Evolutionary conservation across 2,113 vertebrate species (phyloP), one percentile per base, ranked within the genome.

Genomic region (Nyctibius bracteatus): DNA sequence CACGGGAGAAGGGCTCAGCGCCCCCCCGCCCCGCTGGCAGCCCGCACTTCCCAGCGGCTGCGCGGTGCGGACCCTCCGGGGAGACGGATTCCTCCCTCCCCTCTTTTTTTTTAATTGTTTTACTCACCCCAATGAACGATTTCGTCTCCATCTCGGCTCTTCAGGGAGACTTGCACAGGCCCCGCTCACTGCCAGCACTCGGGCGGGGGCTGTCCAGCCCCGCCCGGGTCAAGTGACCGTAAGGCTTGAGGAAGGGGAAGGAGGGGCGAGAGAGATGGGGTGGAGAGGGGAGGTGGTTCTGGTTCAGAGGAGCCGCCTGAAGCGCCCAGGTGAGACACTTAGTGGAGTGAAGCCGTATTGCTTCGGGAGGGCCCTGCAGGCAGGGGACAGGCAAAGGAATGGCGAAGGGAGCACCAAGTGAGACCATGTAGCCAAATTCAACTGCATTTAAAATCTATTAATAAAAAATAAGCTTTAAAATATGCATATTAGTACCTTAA

Each of bases 21-120:
- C 22, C 20, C 37, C 18, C 19, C 33, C 44, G 8, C 33, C 18
- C 19, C 43, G 10, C 47, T 10, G 13, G 25, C 27, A 16, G 31
- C 51, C 31, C 22, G 7, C 43, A 4, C 41, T n/a, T n/a, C n/a
- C 23, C 41, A 15, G 21, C 16, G 14, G 49, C 47, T 10, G 41
- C 41, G 41, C 41, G 41, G 41, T 14, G 11, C 51, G 31, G 31
- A 31, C 41, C 43, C 79, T 22, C 16, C 35, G 22, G 16, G 61
- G 14, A 31, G 21, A 12, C 16, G 6, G 33, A 13, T 47, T 51
- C 43, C 20, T n/a, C 12, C 37, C 35, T 19, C 14, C 18, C 4
- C 1, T 4, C 12, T 5, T 16, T 17, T 20, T 35, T 14, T 14
- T 5, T 30, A 17, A 3, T 4, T 4, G 12, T 9, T 55, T 14